Conservation (phyloP, 2,113 vertebrate species). For the Fulica atra region DNA sequence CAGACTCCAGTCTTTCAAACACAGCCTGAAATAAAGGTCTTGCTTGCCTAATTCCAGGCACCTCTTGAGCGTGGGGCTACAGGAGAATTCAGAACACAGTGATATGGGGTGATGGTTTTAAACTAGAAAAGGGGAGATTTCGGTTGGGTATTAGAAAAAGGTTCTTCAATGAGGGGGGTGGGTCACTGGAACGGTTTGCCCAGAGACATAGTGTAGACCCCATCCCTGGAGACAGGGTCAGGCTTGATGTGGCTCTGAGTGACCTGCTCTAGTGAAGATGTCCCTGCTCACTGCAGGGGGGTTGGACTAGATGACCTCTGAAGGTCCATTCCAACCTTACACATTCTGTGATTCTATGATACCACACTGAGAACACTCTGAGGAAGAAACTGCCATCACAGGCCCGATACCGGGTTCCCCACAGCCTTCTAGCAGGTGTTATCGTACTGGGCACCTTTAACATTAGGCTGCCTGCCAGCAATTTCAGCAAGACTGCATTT, state of each 20-base stretch:
- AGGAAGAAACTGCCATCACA: neutral
- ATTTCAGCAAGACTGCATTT: neutral
- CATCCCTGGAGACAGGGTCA: too few species aligned
- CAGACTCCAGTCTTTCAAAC: neutral
- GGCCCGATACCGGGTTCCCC: neutral
- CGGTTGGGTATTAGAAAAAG: too few species aligned
- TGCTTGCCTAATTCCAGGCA: neutral
- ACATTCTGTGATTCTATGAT: too few species aligned
- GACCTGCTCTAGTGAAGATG: too few species aligned
- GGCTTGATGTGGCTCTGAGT: too few species aligned
- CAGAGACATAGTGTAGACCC: too few species aligned
- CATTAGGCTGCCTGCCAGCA: neutral
- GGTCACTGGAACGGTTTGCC: too few species aligned
- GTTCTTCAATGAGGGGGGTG: too few species aligned
- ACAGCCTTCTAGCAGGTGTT: neutral
- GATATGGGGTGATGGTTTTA: neutral
- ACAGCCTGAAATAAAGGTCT: neutral
- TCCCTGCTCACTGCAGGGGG: too few species aligned
- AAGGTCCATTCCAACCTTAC: too few species aligned
- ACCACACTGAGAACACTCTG: neutral
- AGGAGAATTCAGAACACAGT: neutral
- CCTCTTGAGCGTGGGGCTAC: neutral
- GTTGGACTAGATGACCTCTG: too few species aligned
- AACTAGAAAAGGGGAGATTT: too few species aligned
- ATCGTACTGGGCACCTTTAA: neutral